phyloP scores from a whole-genome alignment of 2,888 invertebrate species.

The Digitonthophagus gazella region DNA sequence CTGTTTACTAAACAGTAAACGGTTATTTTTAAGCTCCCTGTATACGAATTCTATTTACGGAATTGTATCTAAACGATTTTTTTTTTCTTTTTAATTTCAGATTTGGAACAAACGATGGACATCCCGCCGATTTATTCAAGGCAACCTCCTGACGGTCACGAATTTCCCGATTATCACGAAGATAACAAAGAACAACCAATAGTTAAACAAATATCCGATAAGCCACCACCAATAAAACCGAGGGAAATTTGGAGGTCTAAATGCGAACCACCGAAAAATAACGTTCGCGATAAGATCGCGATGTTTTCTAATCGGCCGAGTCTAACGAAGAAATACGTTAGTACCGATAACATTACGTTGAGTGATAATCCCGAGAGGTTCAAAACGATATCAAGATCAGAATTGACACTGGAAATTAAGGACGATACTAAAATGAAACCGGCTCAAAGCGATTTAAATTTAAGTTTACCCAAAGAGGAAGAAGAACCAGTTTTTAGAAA shows the following conservation, averaged over 20 bases:
- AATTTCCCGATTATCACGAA: conserved; percentile 62
- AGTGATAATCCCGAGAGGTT: conserved; percentile 8
- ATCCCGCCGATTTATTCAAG: conserved; percentile 63
- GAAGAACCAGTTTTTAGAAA: conserved; percentile 20
- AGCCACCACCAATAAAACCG: conserved; percentile 20
- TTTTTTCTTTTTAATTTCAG: conserved; percentile 38
- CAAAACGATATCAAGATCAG: conserved; percentile 25
- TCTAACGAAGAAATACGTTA: conserved; percentile 25
- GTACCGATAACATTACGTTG: conserved; percentile 21
- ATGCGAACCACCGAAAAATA: conserved; percentile 41
- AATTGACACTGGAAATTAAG: conserved; percentile 24
- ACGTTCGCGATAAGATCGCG: conserved; percentile 83
- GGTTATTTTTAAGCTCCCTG: no score
- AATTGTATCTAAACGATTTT: no score
- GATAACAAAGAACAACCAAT: conserved; percentile 6
- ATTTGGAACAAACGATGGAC: conserved; percentile 53
- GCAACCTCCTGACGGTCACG: conserved; percentile 80
- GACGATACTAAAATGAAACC: neutral
- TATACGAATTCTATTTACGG: no score
- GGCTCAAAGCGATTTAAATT: neutral
- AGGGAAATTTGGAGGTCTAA: conserved; percentile 24
- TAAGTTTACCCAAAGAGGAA: neutral
- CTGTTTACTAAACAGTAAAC: no score
- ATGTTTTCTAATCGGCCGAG: conserved; percentile 68
- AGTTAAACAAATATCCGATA: conserved; percentile 44